These are phyloP conservation scores for Micromys minutus DNA, from an alignment of 2,113 vertebrate species.

Conservation along the genomic window DNA sequence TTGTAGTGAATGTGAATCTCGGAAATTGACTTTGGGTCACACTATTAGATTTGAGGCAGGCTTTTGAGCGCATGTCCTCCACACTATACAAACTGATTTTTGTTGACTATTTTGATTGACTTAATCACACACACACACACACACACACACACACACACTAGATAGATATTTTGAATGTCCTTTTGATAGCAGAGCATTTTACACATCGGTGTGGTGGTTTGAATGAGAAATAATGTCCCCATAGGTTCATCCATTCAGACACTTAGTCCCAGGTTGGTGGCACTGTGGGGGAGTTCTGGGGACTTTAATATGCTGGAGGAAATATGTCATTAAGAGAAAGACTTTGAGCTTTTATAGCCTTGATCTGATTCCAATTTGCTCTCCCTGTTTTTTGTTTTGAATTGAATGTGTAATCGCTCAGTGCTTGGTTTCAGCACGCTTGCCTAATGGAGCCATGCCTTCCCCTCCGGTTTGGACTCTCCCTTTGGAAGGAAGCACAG, in stretches of 20 bases:
- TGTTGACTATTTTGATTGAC: background rate
- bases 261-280: background rate
- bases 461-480: background rate
- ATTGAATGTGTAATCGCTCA: background rate
- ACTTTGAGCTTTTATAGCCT: background rate
- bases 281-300: background rate
- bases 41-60: background rate
- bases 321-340: background rate
- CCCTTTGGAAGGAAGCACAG: background rate
- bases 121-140: background rate
- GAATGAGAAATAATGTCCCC: background rate
- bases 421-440: background rate
- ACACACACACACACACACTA: background rate
- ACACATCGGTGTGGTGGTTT: background rate
- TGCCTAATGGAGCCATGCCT: background rate
- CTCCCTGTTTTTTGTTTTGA: background rate
- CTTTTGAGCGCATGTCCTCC: background rate
- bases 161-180: background rate
- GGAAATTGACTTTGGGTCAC: background rate
- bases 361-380: background rate
- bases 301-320: background rate
- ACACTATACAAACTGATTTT: background rate
- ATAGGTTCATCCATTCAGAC: background rate
- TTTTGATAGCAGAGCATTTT: slow-evolving; percentile 2
- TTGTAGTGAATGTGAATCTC: background rate